Conservation (phyloP, 2,888 invertebrate genomes). For the Ectemnius continuus region DNA sequence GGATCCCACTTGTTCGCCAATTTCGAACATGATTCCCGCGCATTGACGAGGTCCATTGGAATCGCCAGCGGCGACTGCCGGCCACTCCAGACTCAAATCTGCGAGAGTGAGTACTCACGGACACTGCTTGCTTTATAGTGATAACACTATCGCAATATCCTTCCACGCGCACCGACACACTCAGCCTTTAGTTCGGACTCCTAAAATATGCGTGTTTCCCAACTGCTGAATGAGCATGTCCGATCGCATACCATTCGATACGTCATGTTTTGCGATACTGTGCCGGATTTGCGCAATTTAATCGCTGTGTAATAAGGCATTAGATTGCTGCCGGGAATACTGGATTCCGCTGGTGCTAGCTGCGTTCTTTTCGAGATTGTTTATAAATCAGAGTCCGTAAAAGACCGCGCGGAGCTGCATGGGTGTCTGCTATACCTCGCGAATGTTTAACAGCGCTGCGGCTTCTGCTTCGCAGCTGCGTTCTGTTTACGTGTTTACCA, state of each 20-base stretch:
- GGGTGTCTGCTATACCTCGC: conserved; percentile 22
- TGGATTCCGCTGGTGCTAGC: too few species aligned
- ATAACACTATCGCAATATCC: conserved; percentile 3
- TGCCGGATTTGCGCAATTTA: too few species aligned
- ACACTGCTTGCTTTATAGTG: background rate
- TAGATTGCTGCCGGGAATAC: too few species aligned
- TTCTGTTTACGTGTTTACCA: conserved; percentile 37
- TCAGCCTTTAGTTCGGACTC: background rate
- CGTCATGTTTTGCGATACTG: too few species aligned
- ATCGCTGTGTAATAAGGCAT: too few species aligned
- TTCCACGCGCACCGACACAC: background rate
- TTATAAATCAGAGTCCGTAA: conserved; percentile 25
- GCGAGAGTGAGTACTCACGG: conserved; percentile 43
- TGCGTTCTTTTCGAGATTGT: too few species aligned
- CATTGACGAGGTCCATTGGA: conserved; percentile 61
- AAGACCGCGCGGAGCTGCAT: conserved; percentile 3
- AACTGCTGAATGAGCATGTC: too few species aligned
- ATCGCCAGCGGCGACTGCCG: conserved; percentile 39
- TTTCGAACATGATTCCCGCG: conserved; percentile 67
- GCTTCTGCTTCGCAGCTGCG: conserved; percentile 49
- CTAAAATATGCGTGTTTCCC: background rate
- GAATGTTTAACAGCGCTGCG: conserved; percentile 26
- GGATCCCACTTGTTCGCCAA: conserved; percentile 66
- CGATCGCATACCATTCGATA: too few species aligned
- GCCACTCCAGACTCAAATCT: conserved; percentile 39